These are phyloP conservation scores for Trematocara variabile DNA, from an alignment of 2,113 vertebrate species.

Conservation along the genomic window DNA sequence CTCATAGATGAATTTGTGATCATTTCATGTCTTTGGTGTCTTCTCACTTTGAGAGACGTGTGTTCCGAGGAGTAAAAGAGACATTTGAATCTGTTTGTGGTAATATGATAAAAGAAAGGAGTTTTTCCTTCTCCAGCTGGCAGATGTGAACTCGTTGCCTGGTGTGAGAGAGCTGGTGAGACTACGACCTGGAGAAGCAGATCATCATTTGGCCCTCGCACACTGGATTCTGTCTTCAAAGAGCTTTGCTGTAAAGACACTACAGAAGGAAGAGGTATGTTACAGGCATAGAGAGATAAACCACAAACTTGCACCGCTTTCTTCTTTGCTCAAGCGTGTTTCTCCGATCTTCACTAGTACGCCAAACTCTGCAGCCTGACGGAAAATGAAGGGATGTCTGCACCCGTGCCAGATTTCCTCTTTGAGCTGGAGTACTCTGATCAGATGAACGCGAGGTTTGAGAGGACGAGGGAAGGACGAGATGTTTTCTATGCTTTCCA, in stretches of 20 bases:
- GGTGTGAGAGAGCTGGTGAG: constrained; percentile 83
- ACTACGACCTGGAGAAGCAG: constrained; percentile 69
- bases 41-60: neutral
- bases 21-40: neutral
- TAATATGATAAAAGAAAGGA: neutral
- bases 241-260: constrained; percentile 84
- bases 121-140: constrained; percentile 71
- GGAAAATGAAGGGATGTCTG: constrained; percentile 70
- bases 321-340: neutral
- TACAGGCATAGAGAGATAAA: neutral
- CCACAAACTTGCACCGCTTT: rapidly evolving
- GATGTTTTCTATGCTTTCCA: constrained; percentile 95
- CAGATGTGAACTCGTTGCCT: constrained; percentile 82
- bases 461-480: constrained; percentile 81
- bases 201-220: constrained; percentile 80
- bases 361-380: constrained; percentile 84
- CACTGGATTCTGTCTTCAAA: constrained; percentile 93
- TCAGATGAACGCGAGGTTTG: constrained; percentile 84
- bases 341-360: constrained; percentile 70
- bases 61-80: neutral
- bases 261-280: constrained; percentile 84
- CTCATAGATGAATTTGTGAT: neutral
- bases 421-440: constrained; percentile 91
- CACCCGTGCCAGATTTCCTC: constrained; percentile 87
- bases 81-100: neutral